These are phyloP conservation scores for Oscheius sp. DNA, from an alignment of 2,888 invertebrate genomes.

Conservation along the genomic window DNA sequence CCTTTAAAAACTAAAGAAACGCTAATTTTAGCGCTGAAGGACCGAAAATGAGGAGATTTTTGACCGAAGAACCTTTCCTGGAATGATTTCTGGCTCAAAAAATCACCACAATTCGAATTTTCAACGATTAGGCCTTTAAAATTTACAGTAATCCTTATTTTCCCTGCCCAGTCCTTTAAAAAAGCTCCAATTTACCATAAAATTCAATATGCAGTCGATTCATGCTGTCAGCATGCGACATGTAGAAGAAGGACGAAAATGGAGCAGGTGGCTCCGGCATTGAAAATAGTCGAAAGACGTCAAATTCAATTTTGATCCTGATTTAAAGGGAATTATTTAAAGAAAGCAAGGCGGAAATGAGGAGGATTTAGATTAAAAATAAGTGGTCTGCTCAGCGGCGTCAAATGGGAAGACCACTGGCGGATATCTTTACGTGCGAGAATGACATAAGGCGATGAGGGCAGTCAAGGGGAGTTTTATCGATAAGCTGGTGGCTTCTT, in stretches of 20 bases:
- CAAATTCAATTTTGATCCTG: slow-evolving; percentile 16
- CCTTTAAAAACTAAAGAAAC: no score
- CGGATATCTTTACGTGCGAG: no score
- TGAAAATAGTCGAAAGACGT: neutral
- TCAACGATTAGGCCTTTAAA: neutral
- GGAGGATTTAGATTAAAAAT: neutral
- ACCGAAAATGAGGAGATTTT: no score
- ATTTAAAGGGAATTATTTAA: neutral
- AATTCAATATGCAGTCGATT: slow-evolving; percentile 44
- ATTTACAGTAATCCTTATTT: neutral
- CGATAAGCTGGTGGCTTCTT: neutral
- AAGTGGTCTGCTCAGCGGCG: neutral
- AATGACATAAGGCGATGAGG: no score
- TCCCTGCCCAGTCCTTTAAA: no score
- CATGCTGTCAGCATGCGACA: slow-evolving; percentile 49
- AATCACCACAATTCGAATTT: no score
- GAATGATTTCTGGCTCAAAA: no score
- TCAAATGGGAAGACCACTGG: no score
- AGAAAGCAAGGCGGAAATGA: neutral
- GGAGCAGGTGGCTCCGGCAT: slow-evolving; percentile 39
- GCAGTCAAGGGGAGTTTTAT: no score
- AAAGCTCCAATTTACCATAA: slow-evolving; percentile 32
- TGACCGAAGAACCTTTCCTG: no score
- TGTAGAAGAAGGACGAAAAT: slow-evolving; percentile 58
- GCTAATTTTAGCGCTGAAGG: no score